Evolutionary conservation across 2,797 vertebrate species (phyloP).

Genomic region (Sebastes elongatus): DNA sequence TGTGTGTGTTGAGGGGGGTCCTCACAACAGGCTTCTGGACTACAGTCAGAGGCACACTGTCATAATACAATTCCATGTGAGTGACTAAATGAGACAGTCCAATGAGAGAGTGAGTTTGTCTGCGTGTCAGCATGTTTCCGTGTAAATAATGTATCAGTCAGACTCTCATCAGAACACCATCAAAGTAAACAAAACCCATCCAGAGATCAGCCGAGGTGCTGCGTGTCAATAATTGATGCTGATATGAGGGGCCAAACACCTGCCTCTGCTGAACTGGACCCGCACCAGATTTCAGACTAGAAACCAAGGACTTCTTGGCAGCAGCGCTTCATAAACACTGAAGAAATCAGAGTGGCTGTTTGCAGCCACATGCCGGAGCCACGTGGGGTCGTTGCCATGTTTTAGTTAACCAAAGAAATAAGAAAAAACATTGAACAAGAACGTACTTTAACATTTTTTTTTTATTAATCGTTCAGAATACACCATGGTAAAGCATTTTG

Average conservation of each 20-base stretch:
- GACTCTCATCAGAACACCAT: neutral
- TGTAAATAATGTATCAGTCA: constrained; percentile 18
- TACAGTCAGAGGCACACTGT: neutral
- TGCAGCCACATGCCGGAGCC: neutral
- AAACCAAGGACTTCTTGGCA: constrained; percentile 11
- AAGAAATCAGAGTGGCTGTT: constrained; percentile 14
- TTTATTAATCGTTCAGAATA: constrained; percentile 69
- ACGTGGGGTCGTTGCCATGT: neutral
- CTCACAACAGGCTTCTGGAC: neutral
- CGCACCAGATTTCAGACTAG: constrained; percentile 13
- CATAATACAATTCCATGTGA: neutral
- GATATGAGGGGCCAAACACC: constrained; percentile 21
- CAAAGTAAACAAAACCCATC: neutral
- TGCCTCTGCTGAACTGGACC: constrained; percentile 32
- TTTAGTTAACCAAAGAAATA: neutral
- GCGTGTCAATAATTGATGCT: constrained; percentile 26
- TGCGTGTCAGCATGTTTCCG: neutral
- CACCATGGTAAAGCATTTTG: constrained; percentile 64
- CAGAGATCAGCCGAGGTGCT: neutral
- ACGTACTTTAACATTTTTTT: constrained; percentile 20
- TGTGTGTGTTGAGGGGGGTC: neutral
- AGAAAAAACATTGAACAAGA: neutral
- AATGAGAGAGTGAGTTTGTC: neutral
- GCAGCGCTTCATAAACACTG: neutral
- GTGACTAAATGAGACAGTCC: neutral